Evolutionary conservation across 1,140 invertebrate species (phyloP).

Genomic region (Drosophila neocordata): DNA sequence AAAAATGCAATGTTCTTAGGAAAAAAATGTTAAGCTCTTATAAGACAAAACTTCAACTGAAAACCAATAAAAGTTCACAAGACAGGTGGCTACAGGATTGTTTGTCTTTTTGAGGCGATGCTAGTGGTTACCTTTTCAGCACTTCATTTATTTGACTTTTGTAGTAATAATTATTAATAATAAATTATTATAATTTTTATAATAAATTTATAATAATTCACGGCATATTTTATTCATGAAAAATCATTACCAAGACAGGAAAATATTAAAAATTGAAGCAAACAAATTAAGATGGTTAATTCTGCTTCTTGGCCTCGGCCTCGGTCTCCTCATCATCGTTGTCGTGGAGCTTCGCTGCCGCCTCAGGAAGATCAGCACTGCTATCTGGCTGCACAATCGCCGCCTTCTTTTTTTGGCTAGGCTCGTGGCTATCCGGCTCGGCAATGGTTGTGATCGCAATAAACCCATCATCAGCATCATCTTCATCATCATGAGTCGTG

Average conservation of each 20-base stretch:
- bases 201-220: constrained; percentile 9
- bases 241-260: constrained; percentile 10
- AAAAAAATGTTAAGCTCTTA: too few species aligned
- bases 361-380: constrained; percentile 50
- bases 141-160: background rate
- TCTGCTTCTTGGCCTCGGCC: constrained; percentile 58
- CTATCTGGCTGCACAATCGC: constrained; percentile 58
- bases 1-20: too few species aligned
- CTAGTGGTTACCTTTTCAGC: too few species aligned
- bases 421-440: constrained; percentile 69
- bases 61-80: too few species aligned
- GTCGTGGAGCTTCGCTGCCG: constrained; percentile 1
- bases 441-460: constrained; percentile 28
- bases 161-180: background rate
- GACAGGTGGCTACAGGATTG: too few species aligned
- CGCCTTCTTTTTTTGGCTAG: constrained; percentile 77
- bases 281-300: constrained; percentile 25
- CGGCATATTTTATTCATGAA: constrained; percentile 10
- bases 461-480: constrained; percentile 45
- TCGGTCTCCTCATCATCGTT: constrained; percentile 49
- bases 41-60: too few species aligned
- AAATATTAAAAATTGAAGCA: background rate
- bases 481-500: constrained; percentile 64
- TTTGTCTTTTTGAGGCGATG: too few species aligned
- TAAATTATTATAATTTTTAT: background rate